Evolutionary conservation across 2,113 vertebrate genomes (phyloP).

Genomic region (Cinclus cinclus): DNA sequence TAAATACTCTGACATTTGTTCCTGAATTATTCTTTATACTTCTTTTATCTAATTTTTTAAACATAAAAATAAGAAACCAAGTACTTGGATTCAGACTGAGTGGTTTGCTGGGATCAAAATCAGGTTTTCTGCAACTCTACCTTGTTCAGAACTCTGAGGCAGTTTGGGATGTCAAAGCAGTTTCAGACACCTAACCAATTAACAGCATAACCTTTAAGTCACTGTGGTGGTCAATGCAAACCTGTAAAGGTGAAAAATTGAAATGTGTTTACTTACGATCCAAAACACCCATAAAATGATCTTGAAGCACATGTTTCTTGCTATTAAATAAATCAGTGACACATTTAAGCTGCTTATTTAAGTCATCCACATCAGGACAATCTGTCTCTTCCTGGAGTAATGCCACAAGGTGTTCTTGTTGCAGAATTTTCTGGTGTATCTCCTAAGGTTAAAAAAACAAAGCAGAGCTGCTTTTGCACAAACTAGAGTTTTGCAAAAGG

Average conservation of each 20-base stretch:
- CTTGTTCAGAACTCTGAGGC: background rate
- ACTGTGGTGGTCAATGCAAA: background rate
- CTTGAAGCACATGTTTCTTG: constrained; percentile 85
- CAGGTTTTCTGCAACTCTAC: background rate
- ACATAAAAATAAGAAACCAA: background rate
- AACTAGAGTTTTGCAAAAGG: background rate
- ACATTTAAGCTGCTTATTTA: constrained; percentile 79
- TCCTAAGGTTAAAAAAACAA: constrained; percentile 70
- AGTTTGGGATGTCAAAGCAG: background rate
- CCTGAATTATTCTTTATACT: background rate
- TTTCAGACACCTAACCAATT: background rate
- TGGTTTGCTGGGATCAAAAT: background rate
- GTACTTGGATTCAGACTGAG: background rate
- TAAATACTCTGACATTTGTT: background rate
- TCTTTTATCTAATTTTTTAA: background rate
- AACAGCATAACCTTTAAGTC: background rate
- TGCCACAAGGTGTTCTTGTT: constrained; percentile 81
- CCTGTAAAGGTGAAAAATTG: background rate
- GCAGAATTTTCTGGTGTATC: constrained; percentile 81
- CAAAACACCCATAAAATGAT: constrained; percentile 79
- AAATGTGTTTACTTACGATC: constrained; percentile 71
- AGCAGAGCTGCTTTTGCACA: background rate
- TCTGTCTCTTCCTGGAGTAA: constrained; percentile 81
- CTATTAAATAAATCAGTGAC: constrained; percentile 83
- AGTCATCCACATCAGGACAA: constrained; percentile 81